Evolutionary conservation across 2,797 vertebrate genomes (phyloP).

Genomic region (Coilia nasus): DNA sequence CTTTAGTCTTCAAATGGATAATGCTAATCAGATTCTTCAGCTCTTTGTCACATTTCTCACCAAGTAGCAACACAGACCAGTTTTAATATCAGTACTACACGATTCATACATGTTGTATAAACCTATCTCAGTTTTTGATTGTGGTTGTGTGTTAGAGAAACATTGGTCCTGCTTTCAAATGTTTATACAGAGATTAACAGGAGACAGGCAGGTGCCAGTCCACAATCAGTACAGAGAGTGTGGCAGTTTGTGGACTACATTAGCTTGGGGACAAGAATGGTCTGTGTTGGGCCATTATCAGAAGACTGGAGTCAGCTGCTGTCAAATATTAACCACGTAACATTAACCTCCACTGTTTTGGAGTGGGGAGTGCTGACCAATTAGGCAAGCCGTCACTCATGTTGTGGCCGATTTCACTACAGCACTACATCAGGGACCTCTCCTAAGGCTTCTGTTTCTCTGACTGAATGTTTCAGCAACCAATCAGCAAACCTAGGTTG

Average conservation of each 20-base stretch:
- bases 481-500: too few relatives aligned
- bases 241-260: background rate
- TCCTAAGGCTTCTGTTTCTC: too few relatives aligned
- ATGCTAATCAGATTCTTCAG: too few relatives aligned
- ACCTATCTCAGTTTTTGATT: too few relatives aligned
- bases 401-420: constrained; percentile 30
- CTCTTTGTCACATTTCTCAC: too few relatives aligned
- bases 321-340: constrained; percentile 65
- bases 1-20: too few relatives aligned
- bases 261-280: background rate
- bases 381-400: background rate
- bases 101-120: too few relatives aligned
- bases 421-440: too few relatives aligned
- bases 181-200: constrained; percentile 66
- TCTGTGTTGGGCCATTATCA: constrained; percentile 50
- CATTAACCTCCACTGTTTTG: constrained; percentile 42
- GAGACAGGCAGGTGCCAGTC: constrained; percentile 53
- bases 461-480: too few relatives aligned
- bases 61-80: too few relatives aligned
- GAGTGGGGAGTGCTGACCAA: constrained; percentile 19
- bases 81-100: too few relatives aligned
- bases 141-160: too few relatives aligned
- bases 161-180: constrained; percentile 52
- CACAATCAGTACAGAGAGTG: constrained; percentile 40
- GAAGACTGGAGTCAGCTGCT: constrained; percentile 50